Base-by-base conservation (phyloP, 23 tunicate species). In the Ascidia mentula region DNA sequence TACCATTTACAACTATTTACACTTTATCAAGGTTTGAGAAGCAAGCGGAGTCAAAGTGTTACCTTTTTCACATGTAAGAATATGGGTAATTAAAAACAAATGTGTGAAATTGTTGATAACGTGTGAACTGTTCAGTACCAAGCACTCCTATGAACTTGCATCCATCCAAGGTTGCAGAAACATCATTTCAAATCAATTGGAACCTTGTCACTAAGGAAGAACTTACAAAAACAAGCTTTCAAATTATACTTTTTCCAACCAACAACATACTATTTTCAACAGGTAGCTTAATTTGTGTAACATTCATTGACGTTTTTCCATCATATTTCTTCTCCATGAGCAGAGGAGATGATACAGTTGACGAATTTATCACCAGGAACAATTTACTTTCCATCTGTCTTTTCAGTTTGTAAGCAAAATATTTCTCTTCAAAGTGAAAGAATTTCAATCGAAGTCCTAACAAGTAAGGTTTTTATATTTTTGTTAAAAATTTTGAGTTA, bases 31-130 rank as follows among this genome's bases (percentile, higher is more conserved):
- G 83, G 86, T 34, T 34, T 40, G 31, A 59, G 83, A 71, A 90
- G 96, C 79, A 39, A 36, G 85, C 40, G 69, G 28, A 59, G 86
- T n/a, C 59, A 76, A 69, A 40, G 37, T 28, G 84, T 78, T 5
- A 80, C 59, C 42, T 46, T 90, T n/a, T 46, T 38, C 18, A 90
- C 96, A 80, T 74, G 96, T 90, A 69, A 40, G 96, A 70, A 6
- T 28, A 18, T 2, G 31, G 13, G 65, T 3, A 53, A 20, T 53
- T 9, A 53, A 6, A 53, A 53, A 20, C 7, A 53, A 5, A 5
- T 53, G 13, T 9, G 22, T 6, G 24, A 20, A 53, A 20, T 53
- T n/a, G n/a, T n/a, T n/a, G n/a, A n/a, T n/a, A n/a, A n/a, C n/a
- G n/a, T n/a, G n/a, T n/a, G n/a, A n/a, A n/a, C n/a, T n/a, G 70